Percentiles rank a stretch among this genome's conserved stretches.
These are phyloP conservation scores for Stenopsyche tienmushanensis DNA, from an alignment of 1,140 invertebrate species.

Conservation along the genomic window DNA sequence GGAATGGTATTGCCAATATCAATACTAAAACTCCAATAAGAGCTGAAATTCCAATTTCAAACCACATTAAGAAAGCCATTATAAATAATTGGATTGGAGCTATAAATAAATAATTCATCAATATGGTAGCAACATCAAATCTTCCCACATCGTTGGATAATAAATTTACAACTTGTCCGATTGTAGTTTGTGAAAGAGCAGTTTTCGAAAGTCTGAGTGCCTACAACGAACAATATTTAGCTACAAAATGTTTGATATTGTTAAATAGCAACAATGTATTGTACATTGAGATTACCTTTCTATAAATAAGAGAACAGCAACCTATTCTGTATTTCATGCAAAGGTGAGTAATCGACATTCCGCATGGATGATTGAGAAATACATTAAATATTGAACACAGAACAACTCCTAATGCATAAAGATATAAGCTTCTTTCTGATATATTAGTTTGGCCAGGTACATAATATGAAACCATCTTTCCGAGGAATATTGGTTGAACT, in stretches of 20 bases:
- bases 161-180: constrained; percentile 71
- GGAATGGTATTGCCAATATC: constrained; percentile 27
- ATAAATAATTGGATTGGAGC: constrained; percentile 63
- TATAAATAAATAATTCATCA: constrained; percentile 55
- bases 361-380: constrained; percentile 60
- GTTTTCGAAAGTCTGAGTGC: constrained; percentile 54
- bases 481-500: constrained; percentile 33
- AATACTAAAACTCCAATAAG: constrained; percentile 43
- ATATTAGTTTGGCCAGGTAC: background rate
- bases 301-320: constrained; percentile 48
- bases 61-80: constrained; percentile 60
- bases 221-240: constrained; percentile 41
- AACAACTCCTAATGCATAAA: constrained; percentile 25
- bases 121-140: constrained; percentile 52
- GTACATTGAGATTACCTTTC: constrained; percentile 41
- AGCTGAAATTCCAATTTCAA: constrained; percentile 57
- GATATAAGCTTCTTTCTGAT: constrained; percentile 17
- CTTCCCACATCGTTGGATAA: constrained; percentile 66
- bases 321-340: constrained; percentile 50
- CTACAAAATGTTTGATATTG: background rate
- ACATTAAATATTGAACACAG: constrained; percentile 47
- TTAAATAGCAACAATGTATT: background rate
- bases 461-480: constrained; percentile 30
- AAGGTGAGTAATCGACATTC: constrained; percentile 57
- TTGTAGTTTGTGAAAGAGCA: constrained; percentile 62